These are phyloP conservation scores for Diabrotica virgifera DNA, from an alignment of 1,140 invertebrate genomes.

Conservation along the genomic window DNA sequence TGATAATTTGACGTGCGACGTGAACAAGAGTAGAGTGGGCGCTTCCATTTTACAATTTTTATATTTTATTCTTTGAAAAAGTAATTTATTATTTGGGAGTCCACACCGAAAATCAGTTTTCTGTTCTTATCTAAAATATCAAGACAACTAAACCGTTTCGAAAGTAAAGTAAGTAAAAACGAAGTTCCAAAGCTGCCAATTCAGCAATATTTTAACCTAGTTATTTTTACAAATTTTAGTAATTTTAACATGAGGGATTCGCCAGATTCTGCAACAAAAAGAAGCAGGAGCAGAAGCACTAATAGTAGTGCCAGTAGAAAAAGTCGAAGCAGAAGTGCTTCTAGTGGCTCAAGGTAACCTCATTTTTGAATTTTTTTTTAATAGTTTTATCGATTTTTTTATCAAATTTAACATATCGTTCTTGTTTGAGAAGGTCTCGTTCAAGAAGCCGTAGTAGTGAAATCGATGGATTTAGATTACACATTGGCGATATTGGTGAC, in stretches of 20 bases:
- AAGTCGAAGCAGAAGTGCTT: conserved; percentile 12
- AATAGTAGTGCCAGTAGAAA: conserved; percentile 12
- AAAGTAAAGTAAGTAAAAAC: too few relatives aligned
- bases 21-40: too few relatives aligned
- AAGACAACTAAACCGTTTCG: too few relatives aligned
- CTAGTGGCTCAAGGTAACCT: conserved; percentile 15
- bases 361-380: neutral
- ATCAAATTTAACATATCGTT: neutral
- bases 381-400: neutral
- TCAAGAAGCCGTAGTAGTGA: conserved; percentile 45
- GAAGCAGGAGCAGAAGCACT: conserved; percentile 15
- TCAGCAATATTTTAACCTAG: too few relatives aligned
- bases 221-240: too few relatives aligned
- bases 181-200: too few relatives aligned
- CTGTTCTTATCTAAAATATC: too few relatives aligned
- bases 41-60: too few relatives aligned
- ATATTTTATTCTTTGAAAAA: too few relatives aligned
- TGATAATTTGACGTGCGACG: too few relatives aligned
- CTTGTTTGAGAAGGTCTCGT: conserved; percentile 33
- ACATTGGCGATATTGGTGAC: conserved; percentile 52
- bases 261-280: conserved; percentile 5
- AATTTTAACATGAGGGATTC: conserved; percentile 10
- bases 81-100: too few relatives aligned
- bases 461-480: conserved; percentile 48
- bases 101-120: too few relatives aligned